Percentiles rank a stretch among this genome's conserved stretches.
phyloP scores from a whole-genome alignment of 2,113 vertebrate genomes.

The Laticauda colubrina region DNA sequence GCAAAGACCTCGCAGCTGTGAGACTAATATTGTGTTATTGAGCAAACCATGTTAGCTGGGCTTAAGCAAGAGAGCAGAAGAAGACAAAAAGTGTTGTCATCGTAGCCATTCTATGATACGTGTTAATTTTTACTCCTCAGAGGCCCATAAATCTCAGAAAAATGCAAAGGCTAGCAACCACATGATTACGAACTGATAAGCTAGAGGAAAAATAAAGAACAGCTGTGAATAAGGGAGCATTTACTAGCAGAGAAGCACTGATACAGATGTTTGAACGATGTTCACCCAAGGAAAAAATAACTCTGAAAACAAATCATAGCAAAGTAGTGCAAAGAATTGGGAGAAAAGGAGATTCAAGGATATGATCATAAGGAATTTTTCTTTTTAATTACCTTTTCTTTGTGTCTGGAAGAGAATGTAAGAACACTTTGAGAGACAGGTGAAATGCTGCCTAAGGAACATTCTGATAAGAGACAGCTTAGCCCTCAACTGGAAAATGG shows the following conservation, averaged over 20 bases:
- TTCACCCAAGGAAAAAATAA: background rate
- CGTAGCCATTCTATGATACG: background rate
- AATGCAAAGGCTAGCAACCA: background rate
- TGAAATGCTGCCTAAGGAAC: background rate
- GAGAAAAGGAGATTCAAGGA: background rate
- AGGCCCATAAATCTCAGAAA: background rate
- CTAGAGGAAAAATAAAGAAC: too few species aligned
- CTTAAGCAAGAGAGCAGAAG: background rate
- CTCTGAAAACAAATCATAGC: background rate
- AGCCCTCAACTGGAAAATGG: background rate
- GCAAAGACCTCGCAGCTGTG: background rate
- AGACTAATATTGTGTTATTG: background rate
- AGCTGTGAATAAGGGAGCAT: background rate
- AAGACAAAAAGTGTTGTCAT: background rate
- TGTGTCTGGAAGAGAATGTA: background rate
- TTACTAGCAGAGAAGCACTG: background rate
- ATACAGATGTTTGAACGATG: background rate
- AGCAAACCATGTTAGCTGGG: background rate
- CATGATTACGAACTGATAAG: too few species aligned
- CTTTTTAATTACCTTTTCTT: background rate
- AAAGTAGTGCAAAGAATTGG: background rate
- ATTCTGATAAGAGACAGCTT: background rate
- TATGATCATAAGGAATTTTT: background rate
- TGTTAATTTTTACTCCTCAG: background rate
- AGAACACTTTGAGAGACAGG: background rate